These are phyloP conservation scores for Tenthredo distinguenda DNA, from an alignment of 2,888 invertebrate species.

Conservation along the genomic window DNA sequence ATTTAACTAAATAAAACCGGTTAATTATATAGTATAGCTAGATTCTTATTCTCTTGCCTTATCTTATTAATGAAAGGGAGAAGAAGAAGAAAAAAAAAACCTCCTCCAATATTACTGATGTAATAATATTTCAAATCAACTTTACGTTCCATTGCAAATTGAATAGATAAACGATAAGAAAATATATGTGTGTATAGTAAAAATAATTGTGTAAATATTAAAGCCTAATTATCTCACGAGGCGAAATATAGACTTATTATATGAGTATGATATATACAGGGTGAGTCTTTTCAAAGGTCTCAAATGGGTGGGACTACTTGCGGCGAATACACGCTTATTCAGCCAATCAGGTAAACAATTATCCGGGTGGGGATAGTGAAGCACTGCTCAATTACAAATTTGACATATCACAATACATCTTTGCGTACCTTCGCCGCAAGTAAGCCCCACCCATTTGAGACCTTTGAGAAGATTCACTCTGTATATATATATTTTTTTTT, in stretches of 20 bases:
- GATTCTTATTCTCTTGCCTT: not conserved
- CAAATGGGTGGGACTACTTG: too few relatives aligned
- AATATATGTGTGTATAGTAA: not conserved
- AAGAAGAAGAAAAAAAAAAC: not conserved
- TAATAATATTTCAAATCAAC: not conserved
- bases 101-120: not conserved
- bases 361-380: too few relatives aligned
- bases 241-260: not conserved
- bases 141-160: not conserved
- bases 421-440: too few relatives aligned
- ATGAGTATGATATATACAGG: not conserved
- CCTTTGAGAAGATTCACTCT: too few relatives aligned
- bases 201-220: not conserved
- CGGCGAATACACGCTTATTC: too few relatives aligned
- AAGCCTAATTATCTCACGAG: not conserved
- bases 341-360: too few relatives aligned
- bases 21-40: not conserved
- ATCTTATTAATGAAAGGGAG: not conserved
- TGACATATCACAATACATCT: too few relatives aligned
- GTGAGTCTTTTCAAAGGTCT: too few relatives aligned
- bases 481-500: too few relatives aligned
- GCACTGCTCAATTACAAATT: too few relatives aligned
- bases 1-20: not conserved
- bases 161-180: not conserved
- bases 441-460: too few relatives aligned